phyloP scores from a whole-genome alignment of 2,113 vertebrate genomes.

The Hippocampus abdominalis region DNA sequence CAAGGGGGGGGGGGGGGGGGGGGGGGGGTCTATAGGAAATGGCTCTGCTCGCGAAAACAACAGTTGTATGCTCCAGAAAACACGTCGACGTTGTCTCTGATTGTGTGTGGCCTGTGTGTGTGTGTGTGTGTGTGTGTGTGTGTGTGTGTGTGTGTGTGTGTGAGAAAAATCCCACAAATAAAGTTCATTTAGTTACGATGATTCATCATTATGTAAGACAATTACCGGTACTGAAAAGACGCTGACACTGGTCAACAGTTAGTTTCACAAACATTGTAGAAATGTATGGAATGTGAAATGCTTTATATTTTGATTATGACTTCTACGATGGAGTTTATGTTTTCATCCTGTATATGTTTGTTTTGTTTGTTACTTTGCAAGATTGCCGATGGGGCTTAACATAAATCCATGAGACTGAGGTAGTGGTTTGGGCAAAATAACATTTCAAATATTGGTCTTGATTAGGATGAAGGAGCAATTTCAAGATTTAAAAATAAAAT shows the following conservation, averaged over 20 bases:
- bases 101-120: conserved; percentile 45
- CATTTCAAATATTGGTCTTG: too few species aligned
- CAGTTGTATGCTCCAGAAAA: conserved; percentile 33
- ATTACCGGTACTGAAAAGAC: neutral
- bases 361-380: neutral
- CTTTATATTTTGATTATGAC: neutral
- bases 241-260: neutral
- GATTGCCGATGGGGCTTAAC: neutral
- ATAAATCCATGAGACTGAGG: neutral
- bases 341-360: neutral
- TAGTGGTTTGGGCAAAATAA: too few species aligned
- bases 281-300: neutral
- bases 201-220: neutral
- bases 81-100: conserved; percentile 27
- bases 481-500: neutral
- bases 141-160: neutral
- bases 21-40: conserved; percentile 2
- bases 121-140: conserved; percentile 4
- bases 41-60: conserved; percentile 46
- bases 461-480: neutral
- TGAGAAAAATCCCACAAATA: conserved; percentile 7
- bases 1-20: too few species aligned
- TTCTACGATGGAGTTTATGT: neutral
- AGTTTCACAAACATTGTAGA: neutral
- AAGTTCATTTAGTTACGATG: conserved; percentile 7